Evolutionary conservation across 1,140 invertebrate genomes (phyloP).

Genomic region (Drosophila lacertosa): DNA sequence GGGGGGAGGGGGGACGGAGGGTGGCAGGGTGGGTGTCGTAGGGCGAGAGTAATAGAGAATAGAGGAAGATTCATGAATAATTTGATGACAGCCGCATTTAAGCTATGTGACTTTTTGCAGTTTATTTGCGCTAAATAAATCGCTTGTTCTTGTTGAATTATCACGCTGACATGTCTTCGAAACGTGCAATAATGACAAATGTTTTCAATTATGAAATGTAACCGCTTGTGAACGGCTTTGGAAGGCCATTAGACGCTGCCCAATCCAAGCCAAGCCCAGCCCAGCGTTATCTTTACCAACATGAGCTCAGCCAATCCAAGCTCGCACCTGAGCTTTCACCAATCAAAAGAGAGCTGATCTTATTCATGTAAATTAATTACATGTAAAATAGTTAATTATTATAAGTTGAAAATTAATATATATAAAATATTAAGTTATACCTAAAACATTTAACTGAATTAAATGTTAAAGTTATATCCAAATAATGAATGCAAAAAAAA

Average conservation of each 20-base stretch:
- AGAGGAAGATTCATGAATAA: conserved; percentile 12
- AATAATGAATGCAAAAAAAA: too few species aligned
- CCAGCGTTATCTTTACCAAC: neutral
- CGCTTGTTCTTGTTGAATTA: conserved; percentile 27
- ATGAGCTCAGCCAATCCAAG: neutral
- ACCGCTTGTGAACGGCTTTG: conserved; percentile 11
- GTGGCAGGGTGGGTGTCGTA: neutral
- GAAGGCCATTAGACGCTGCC: conserved; percentile 21
- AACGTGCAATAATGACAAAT: conserved; percentile 50
- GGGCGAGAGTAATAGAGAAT: neutral
- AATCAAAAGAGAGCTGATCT: neutral
- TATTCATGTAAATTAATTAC: too few species aligned
- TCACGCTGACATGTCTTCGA: conserved; percentile 47
- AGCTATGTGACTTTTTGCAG: conserved; percentile 43
- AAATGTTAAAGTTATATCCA: too few species aligned
- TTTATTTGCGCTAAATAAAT: conserved; percentile 34
- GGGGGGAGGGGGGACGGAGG: too few species aligned
- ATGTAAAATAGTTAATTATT: too few species aligned
- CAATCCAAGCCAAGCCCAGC: neutral
- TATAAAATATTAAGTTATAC: too few species aligned
- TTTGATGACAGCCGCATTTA: conserved; percentile 36
- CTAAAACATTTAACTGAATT: too few species aligned
- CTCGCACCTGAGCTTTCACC: neutral
- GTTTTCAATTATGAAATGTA: conserved; percentile 49
- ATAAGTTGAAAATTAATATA: too few species aligned